Evolutionary conservation across 2,113 vertebrate species (phyloP).

Genomic region (Dromiciops gliroides): DNA sequence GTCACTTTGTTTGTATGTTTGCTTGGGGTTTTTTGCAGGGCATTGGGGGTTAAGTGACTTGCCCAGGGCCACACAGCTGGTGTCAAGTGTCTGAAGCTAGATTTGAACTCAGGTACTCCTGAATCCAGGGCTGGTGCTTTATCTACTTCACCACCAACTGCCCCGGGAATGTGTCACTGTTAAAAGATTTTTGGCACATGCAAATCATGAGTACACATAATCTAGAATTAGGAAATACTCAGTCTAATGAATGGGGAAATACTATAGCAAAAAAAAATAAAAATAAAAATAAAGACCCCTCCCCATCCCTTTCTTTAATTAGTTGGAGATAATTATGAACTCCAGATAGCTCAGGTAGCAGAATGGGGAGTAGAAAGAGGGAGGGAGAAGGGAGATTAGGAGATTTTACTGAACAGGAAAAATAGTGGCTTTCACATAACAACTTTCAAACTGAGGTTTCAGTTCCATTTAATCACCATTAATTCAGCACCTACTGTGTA

Average conservation of each 20-base stretch:
- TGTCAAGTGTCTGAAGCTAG: too few species aligned
- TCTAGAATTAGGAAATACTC: conserved; percentile 31
- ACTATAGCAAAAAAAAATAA: conserved; percentile 25
- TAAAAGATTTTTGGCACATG: conserved; percentile 27
- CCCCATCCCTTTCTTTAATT: not conserved
- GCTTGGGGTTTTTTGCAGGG: too few species aligned
- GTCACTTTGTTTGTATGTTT: too few species aligned
- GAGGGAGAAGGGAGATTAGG: not conserved
- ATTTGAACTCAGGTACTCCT: too few species aligned
- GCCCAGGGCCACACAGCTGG: too few species aligned
- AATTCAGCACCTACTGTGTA: not conserved
- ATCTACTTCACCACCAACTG: too few species aligned
- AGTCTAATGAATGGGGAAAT: not conserved
- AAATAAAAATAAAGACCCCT: not conserved
- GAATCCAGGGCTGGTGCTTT: too few species aligned
- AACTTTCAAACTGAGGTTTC: not conserved
- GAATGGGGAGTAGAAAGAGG: not conserved
- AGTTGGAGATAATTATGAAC: not conserved
- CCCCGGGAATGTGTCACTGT: not conserved
- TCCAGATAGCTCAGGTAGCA: not conserved
- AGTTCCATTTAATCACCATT: not conserved
- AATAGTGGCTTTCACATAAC: not conserved
- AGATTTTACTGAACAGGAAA: not conserved
- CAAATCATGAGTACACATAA: conserved; percentile 20
- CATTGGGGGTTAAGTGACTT: too few species aligned